Base-by-base conservation (phyloP, 1,140 invertebrate genomes). In the Yoshiicerus persimilis region DNA sequence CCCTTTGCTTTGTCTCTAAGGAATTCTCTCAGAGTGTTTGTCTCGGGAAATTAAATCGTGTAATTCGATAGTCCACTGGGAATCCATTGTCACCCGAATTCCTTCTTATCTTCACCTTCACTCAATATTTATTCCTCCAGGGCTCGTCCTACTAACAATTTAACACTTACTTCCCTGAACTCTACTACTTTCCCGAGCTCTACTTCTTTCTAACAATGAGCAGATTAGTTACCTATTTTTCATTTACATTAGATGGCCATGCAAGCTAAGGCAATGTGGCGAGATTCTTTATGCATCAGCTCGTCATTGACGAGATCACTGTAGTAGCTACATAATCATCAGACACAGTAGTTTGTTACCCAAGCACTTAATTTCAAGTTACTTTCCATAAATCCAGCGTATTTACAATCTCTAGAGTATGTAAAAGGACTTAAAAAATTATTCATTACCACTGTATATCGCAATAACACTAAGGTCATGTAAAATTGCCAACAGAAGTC, bases 11-110 rank as follows among this genome's bases (percentile, higher is more conserved):
- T 80, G 75, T 20, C 75, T 86, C 41, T 27, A 62, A 64, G 85
- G 85, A 41, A 75, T 66, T 87, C 34, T 75, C 27, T 39, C 34
- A 39, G 86, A 80, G 86, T 89, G 86, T 86, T 89, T 89, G 88
- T 89, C 88, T 89, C 32, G 80, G 88, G 88, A 87, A 89, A 89
- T 89, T 89, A 89, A 89, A 89, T 89, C 88, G 66, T 87, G 88
- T 89, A 89, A 89, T 89, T 89, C 56, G 88, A 89, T 89, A 86
- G 86, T 87, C 83, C 84, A 36, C 34, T 80, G 86, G 84, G 86
- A 86, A 86, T 85, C 88, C 64, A 89, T 89, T 89, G 88, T 89
- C 88, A 87, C 88, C 86, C 86, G 86, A 87, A 89, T 89, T 89
- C 88, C 88, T 89, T 86, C 88, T 88, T 89, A 89, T 89, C 88